Conservation (phyloP, 2,797 vertebrate species). For the Danio choprae region DNA sequence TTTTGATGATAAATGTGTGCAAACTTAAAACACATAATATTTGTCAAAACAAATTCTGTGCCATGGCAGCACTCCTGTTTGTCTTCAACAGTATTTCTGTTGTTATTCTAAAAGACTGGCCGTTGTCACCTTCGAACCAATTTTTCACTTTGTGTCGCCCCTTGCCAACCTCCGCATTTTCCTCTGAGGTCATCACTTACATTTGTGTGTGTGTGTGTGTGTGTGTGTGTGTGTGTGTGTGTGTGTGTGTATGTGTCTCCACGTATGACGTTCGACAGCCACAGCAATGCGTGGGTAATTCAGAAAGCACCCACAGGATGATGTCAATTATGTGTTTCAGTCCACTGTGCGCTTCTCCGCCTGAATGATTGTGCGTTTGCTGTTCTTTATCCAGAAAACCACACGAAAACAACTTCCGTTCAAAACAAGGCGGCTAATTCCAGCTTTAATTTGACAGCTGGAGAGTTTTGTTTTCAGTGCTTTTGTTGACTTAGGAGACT, state of each 20-base stretch:
- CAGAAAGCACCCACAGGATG: constrained; percentile 54
- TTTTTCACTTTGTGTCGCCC: constrained; percentile 15
- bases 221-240: background rate
- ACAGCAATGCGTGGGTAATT: constrained; percentile 57
- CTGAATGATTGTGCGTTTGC: constrained; percentile 14
- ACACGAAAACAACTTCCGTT: constrained; percentile 17
- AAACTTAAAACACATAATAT: background rate
- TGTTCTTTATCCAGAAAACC: constrained; percentile 22
- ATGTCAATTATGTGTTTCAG: constrained; percentile 52
- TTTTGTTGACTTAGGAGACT: constrained; percentile 31
- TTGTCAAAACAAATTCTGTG: too few relatives aligned
- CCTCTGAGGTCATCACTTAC: constrained; percentile 31
- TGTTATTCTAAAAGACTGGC: constrained; percentile 1
- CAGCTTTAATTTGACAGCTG: background rate
- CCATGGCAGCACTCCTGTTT: background rate
- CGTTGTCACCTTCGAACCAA: constrained; percentile 4
- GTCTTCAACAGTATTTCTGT: background rate
- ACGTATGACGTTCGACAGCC: constrained; percentile 38
- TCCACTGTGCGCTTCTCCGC: constrained; percentile 33
- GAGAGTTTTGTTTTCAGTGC: constrained; percentile 5
- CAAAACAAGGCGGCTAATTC: background rate
- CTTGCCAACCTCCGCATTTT: constrained; percentile 39
- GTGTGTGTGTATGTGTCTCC: constrained; percentile 1
- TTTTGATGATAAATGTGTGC: background rate
- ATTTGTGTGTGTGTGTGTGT: constrained; percentile 1